Evolutionary conservation across 2,797 vertebrate genomes (phyloP).

Genomic region (Trematomus bernacchii): DNA sequence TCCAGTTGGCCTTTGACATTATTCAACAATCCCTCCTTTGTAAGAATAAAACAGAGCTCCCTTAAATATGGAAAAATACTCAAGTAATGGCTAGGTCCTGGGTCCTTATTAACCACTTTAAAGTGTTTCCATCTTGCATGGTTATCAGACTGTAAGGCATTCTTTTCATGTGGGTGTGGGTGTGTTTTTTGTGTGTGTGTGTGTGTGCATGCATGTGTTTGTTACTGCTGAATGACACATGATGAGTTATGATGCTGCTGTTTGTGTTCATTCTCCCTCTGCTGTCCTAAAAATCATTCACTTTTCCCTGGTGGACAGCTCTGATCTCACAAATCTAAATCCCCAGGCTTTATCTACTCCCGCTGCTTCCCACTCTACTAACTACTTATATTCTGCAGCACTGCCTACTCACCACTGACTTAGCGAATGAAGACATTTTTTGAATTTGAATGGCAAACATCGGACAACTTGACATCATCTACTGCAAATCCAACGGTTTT

Average conservation of each 20-base stretch:
- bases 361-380: conserved; percentile 30
- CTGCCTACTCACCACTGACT: conserved; percentile 38
- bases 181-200: conserved; percentile 16
- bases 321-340: conserved; percentile 7
- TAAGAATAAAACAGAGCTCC: conserved; percentile 35
- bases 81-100: conserved; percentile 69
- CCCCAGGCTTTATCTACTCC: conserved; percentile 30
- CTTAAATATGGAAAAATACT: conserved; percentile 47
- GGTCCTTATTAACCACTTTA: conserved; percentile 44
- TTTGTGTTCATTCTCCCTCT: conserved; percentile 40
- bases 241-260: conserved; percentile 66
- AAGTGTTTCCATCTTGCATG: conserved; percentile 58
- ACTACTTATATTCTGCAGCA: conserved; percentile 39
- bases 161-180: conserved; percentile 53
- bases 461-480: conserved; percentile 68
- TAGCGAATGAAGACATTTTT: conserved; percentile 32
- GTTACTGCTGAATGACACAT: conserved; percentile 40
- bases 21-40: conserved; percentile 48
- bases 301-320: conserved; percentile 11
- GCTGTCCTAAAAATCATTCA: not conserved
- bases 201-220: conserved; percentile 30
- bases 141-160: conserved; percentile 76
- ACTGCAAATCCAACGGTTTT: conserved; percentile 54
- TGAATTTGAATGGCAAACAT: conserved; percentile 47
- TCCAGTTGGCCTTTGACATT: conserved; percentile 54